A percentile compares a stretch with the other conserved stretches of the same genome.
Conservation (phyloP, 2,888 invertebrate species). For the Lepetodrilus schrolli region DNA sequence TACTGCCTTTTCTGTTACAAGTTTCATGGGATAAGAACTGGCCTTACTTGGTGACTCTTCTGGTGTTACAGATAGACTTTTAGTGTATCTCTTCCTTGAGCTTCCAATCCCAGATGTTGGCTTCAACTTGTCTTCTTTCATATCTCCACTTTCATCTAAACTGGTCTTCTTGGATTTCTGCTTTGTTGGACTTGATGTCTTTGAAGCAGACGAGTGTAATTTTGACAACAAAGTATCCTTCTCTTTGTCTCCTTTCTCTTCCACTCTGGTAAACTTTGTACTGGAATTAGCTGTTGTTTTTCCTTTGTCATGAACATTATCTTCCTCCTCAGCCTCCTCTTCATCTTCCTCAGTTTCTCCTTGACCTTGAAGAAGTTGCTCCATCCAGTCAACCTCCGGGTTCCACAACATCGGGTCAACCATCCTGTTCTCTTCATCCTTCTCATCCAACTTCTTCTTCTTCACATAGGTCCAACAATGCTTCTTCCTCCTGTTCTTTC, state of each 20-base stretch:
- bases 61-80: not conserved
- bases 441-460: conserved; percentile 48
- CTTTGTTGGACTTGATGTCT: not conserved
- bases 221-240: not conserved
- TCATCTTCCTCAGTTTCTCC: not conserved
- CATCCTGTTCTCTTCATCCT: not conserved
- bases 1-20: not conserved
- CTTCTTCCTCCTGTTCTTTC: conserved; percentile 57
- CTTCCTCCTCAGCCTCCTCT: not conserved
- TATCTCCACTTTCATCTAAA: not conserved
- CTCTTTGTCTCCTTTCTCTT: not conserved
- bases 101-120: not conserved
- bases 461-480: conserved; percentile 65
- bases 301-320: no score
- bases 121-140: not conserved
- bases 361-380: not conserved
- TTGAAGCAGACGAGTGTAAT: not conserved
- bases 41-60: not conserved
- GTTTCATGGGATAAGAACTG: no score
- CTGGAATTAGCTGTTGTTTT: no score
- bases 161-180: not conserved
- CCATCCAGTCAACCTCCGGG: conserved; percentile 12
- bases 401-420: conserved; percentile 26
- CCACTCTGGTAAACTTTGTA: no score
- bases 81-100: not conserved